These are phyloP conservation scores for Limnothrissa miodon DNA, from an alignment of 2,113 vertebrate species.

Conservation along the genomic window DNA sequence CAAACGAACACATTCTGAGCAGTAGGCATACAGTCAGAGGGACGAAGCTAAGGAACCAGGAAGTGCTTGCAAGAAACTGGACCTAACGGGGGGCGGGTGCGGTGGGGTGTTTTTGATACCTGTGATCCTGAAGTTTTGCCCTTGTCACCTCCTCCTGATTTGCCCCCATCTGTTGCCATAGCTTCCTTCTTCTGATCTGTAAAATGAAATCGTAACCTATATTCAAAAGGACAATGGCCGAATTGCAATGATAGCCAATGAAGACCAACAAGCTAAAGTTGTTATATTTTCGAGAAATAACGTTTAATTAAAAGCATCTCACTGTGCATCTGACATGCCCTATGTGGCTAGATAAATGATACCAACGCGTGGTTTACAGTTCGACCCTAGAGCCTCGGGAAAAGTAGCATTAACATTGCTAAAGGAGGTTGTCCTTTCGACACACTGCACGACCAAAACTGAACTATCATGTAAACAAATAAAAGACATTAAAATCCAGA, in stretches of 20 bases:
- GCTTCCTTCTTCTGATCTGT: conserved; percentile 97
- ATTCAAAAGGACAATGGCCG: neutral
- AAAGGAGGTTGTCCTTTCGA: conserved; percentile 73
- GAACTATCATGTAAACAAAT: conserved; percentile 54
- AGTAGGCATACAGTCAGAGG: neutral
- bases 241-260: neutral
- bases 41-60: conserved; percentile 31
- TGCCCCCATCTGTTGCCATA: conserved; percentile 96
- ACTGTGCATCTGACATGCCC: neutral
- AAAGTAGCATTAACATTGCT: conserved; percentile 57
- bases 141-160: conserved; percentile 88
- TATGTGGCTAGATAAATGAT: conserved; percentile 29
- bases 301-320: neutral
- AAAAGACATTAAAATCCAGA: conserved; percentile 64
- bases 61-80: conserved; percentile 32
- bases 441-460: conserved; percentile 67
- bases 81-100: neutral
- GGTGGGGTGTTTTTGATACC: conserved; percentile 70
- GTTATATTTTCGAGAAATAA: neutral
- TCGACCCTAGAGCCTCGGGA: conserved; percentile 73
- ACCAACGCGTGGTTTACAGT: conserved; percentile 79
- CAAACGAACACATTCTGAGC: neutral
- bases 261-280: neutral
- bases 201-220: conserved; percentile 46
- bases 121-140: conserved; percentile 93